phyloP scores from a whole-genome alignment of 2,113 vertebrate genomes.

The Bubalus kerabau region DNA sequence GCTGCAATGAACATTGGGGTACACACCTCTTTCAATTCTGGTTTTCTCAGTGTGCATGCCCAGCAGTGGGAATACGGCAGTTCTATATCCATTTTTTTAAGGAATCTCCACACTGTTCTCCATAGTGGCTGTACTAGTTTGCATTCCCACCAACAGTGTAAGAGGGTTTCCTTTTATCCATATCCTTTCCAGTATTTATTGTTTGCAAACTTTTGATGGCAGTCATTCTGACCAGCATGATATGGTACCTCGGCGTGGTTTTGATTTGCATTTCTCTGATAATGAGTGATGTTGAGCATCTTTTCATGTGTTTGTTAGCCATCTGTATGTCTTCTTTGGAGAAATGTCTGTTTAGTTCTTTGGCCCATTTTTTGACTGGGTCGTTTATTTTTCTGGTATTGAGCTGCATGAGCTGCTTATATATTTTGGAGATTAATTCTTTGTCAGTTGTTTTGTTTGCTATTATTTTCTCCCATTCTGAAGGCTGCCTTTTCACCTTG shows the following conservation, averaged over 20 bases:
- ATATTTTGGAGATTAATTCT: background rate
- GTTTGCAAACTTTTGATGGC: background rate
- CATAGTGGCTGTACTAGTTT: background rate
- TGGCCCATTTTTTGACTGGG: background rate
- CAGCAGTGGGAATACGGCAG: background rate
- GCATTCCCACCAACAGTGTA: background rate
- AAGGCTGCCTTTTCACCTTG: background rate
- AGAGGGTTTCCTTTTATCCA: background rate
- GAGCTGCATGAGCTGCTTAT: background rate
- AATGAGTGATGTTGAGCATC: background rate
- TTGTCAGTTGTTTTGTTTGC: background rate
- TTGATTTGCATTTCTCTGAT: background rate
- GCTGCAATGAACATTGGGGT: background rate
- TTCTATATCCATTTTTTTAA: background rate
- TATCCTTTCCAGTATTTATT: background rate
- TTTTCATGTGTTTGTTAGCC: background rate
- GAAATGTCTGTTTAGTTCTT: background rate
- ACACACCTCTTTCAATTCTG: background rate
- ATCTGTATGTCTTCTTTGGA: background rate
- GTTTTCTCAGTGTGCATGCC: background rate
- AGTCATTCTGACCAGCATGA: background rate
- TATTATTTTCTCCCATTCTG: background rate
- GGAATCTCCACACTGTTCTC: background rate
- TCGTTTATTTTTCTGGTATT: background rate
- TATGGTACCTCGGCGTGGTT: background rate